Evolutionary conservation across 1,140 invertebrate species (phyloP), one percentile per base, ranked within the genome.

Genomic region (Trichonephila clavipes): DNA sequence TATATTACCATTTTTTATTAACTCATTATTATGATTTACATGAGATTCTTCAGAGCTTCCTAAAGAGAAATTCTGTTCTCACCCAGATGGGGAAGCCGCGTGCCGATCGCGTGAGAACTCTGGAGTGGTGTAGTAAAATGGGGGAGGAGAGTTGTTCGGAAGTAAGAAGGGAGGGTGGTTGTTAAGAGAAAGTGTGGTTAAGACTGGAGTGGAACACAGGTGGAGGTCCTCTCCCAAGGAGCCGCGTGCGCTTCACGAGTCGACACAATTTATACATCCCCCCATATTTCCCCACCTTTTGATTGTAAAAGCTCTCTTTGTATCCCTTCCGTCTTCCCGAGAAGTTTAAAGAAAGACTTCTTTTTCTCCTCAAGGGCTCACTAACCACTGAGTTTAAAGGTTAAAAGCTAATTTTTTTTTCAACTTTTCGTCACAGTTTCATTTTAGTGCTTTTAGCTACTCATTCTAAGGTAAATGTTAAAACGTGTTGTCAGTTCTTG

Each of bases 131-230:
- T 58, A 28, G 8, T 21, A 58, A 59, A 85, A 85, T 59, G 18
- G 14, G 4, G n/a, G 3, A 34, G n/a, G 3, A 40, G 19, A 16
- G 19, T 59, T 16, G n/a, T 85, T 51, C 51, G n/a, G 66, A 66
- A 85, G 62, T 12, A 12, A 19, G n/a, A 72, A 61, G 51, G 64
- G 82, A 83, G 34, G 24, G 44, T 62, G 58, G n/a, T 44, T 64
- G 91, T 64, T 77, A 44, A 92, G 62, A 85, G 91, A 92, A 92
- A 92, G 91, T 92, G 91, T 61, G 91, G 85, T 92, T 92, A 92
- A 92, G 82, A 59, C 64, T 92, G 81, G 90, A 92, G 89, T 88
- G 62, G 59, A 64, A 83, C 91, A 87, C 91, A 92, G 91, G 91
- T 92, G 91, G 90, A 91, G 69, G 82, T 92, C 61, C 61, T 91